A percentile compares a stretch with the other conserved stretches of the same genome.
Evolutionary conservation across 1,140 invertebrate species (phyloP).

Genomic region (Lepidotrigona ventralis): DNA sequence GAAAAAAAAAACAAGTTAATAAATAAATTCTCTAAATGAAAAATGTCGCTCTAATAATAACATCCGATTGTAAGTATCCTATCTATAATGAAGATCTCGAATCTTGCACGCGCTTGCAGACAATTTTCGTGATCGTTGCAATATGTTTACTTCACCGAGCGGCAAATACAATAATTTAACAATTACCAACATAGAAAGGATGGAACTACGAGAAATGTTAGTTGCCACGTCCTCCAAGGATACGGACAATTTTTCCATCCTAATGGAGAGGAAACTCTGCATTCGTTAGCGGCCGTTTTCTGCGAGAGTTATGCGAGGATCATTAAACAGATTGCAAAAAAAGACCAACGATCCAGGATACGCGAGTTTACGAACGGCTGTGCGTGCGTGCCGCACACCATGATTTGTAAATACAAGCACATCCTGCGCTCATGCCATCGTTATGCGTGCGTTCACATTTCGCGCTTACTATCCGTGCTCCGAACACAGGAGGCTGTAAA

Average conservation of each 20-base stretch:
- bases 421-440: constrained; percentile 24
- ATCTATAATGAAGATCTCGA: background rate
- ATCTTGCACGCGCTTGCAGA: background rate
- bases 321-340: constrained; percentile 63
- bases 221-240: background rate
- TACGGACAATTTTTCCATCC: background rate
- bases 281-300: constrained; percentile 42
- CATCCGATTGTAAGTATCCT: background rate
- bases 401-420: constrained; percentile 44
- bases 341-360: constrained; percentile 46
- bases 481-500: constrained; percentile 26
- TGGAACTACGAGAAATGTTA: constrained; percentile 3
- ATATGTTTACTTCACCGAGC: background rate
- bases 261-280: constrained; percentile 24
- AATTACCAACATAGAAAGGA: background rate
- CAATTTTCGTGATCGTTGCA: background rate
- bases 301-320: constrained; percentile 65
- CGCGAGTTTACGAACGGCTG: constrained; percentile 37
- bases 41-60: no score
- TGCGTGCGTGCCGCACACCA: constrained; percentile 29
- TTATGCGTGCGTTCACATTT: background rate
- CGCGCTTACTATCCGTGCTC: background rate
- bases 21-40: no score
- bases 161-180: background rate
- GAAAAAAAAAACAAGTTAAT: no score